A percentile compares a stretch with the other conserved stretches of the same genome.
Evolutionary conservation across 2,113 vertebrate genomes (phyloP).

Genomic region (Capreolus pygargus): DNA sequence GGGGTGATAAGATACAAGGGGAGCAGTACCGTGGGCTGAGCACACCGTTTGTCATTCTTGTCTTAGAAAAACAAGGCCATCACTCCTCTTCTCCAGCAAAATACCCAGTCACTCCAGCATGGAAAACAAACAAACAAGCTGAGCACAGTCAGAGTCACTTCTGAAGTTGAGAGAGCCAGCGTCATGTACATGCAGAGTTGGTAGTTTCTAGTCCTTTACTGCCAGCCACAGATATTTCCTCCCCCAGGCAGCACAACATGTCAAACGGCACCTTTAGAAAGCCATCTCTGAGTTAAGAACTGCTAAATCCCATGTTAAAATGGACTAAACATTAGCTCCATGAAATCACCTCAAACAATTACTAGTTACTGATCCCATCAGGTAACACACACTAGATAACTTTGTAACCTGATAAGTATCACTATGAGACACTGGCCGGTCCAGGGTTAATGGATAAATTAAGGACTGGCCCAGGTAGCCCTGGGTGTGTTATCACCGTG

Average conservation of each 20-base stretch:
- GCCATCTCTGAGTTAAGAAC: not conserved
- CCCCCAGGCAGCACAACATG: not conserved
- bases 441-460: not conserved
- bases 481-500: not conserved
- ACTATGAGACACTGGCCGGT: not conserved
- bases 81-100: not conserved
- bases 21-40: not conserved
- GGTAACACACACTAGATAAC: no score
- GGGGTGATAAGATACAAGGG: not conserved
- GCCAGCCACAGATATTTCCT: no score
- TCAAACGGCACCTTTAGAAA: not conserved
- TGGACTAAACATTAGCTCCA: not conserved
- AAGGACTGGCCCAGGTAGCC: not conserved
- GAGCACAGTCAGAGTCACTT: fast-evolving
- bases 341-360: no score
- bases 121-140: not conserved
- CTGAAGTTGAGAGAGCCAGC: not conserved
- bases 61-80: not conserved
- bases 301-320: not conserved
- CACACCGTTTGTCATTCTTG: not conserved
- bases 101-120: not conserved
- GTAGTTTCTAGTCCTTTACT: no score
- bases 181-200: fast-evolving
- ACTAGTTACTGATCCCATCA: fast-evolving
- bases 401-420: not conserved